A percentile compares a stretch with the other conserved stretches of the same genome.
phyloP scores from a whole-genome alignment of 2,113 vertebrate species.

The Nycticryphes semicollaris region DNA sequence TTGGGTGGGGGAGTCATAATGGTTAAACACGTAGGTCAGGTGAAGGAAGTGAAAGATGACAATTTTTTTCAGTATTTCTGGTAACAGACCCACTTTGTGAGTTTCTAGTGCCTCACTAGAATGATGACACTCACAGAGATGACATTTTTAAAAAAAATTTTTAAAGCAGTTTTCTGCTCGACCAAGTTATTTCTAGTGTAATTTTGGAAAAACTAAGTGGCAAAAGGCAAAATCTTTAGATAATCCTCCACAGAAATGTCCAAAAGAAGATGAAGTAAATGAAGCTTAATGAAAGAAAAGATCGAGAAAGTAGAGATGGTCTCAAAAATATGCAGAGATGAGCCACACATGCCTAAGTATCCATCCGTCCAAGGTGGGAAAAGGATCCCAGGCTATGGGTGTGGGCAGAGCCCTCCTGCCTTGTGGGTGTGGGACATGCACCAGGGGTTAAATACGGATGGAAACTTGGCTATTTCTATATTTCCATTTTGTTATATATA shows the following conservation, averaged over 20 bases:
- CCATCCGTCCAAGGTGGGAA: not conserved
- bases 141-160: not conserved
- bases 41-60: not conserved
- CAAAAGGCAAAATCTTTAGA: not conserved
- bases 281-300: not conserved
- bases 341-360: rapidly evolving
- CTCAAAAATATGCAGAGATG: not conserved
- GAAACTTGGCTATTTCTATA: not conserved
- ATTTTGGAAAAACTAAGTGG: not conserved
- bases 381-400: not conserved
- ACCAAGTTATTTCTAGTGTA: not conserved
- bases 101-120: not conserved
- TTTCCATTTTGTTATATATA: not conserved
- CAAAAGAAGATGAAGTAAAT: not conserved
- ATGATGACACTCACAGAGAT: too few relatives aligned
- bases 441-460: not conserved
- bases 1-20: not conserved
- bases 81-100: not conserved
- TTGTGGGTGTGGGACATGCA: not conserved
- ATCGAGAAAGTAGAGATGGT: not conserved
- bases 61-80: not conserved
- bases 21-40: not conserved
- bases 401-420: not conserved
- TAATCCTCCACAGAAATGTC: not conserved
- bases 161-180: not conserved